Percentiles rank a stretch among this genome's conserved stretches.
Conservation (phyloP, 2,888 invertebrate species). For the Oligia fasciuncula region DNA sequence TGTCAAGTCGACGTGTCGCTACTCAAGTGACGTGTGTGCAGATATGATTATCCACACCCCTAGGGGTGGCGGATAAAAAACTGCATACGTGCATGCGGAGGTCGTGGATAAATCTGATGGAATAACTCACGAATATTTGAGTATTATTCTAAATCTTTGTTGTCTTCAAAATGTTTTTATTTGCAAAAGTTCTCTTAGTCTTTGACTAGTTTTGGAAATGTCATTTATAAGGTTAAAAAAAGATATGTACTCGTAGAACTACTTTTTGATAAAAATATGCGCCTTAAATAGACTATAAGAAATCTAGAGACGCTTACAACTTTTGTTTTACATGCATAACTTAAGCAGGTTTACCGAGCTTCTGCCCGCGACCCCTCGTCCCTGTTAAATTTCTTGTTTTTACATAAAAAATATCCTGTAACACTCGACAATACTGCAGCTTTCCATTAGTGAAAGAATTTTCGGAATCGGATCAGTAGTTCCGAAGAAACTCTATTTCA, state of each 20-base stretch:
- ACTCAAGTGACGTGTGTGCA: conserved; percentile 83
- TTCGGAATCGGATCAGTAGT: background rate
- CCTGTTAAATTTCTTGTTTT: background rate
- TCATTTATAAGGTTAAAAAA: background rate
- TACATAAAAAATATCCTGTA: too few species aligned
- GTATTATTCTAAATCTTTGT: too few species aligned
- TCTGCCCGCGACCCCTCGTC: background rate
- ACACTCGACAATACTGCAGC: background rate
- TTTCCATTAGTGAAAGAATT: background rate
- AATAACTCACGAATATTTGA: conserved; percentile 51
- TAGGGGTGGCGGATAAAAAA: conserved; percentile 76
- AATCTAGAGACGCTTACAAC: background rate
- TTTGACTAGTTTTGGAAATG: background rate
- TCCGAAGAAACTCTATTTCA: background rate
- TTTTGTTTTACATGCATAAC: background rate
- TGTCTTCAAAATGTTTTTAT: background rate
- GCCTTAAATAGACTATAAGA: background rate
- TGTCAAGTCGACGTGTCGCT: conserved; percentile 77
- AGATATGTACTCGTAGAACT: background rate
- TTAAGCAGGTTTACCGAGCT: too few species aligned
- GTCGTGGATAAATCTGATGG: conserved; percentile 72
- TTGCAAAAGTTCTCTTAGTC: too few species aligned
- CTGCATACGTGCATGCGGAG: conserved; percentile 66
- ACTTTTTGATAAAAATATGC: background rate
- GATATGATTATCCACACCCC: conserved; percentile 86